phyloP scores from a whole-genome alignment of 2,888 invertebrate genomes.

The Tolmerus cingulatus region DNA sequence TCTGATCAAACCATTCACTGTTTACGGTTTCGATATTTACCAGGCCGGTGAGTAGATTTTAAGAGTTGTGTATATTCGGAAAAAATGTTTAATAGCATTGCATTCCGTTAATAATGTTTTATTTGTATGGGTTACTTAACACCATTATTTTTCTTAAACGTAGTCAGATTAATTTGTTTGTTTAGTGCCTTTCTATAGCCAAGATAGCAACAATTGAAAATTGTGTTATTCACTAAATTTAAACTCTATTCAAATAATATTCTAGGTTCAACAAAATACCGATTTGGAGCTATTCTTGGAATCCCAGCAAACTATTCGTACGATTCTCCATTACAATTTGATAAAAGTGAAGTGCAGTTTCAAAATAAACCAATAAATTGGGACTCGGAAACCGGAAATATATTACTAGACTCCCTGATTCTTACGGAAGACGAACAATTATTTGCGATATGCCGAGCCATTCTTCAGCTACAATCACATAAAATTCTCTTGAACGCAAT shows the following conservation, averaged over 20 bases:
- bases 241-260: not conserved
- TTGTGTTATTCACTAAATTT: too few relatives aligned
- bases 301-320: conserved; percentile 78
- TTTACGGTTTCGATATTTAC: conserved; percentile 77
- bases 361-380: conserved; percentile 71
- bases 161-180: not conserved
- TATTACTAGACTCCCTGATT: conserved; percentile 72
- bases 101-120: too few relatives aligned
- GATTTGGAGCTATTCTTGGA: conserved; percentile 74
- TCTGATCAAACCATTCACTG: conserved; percentile 72
- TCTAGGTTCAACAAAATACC: conserved; percentile 66
- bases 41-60: conserved; percentile 69
- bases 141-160: not conserved
- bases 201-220: too few relatives aligned
- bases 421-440: conserved; percentile 81
- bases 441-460: conserved; percentile 81
- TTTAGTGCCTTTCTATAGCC: too few relatives aligned
- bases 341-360: conserved; percentile 69
- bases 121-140: too few relatives aligned
- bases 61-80: not conserved
- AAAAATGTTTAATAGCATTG: too few relatives aligned
- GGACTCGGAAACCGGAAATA: conserved; percentile 69
- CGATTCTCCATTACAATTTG: conserved; percentile 66
- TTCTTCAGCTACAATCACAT: conserved; percentile 70
- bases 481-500: conserved; percentile 68